Evolutionary conservation across 1,140 invertebrate genomes (phyloP).

Genomic region (Bemisia tabaci): DNA sequence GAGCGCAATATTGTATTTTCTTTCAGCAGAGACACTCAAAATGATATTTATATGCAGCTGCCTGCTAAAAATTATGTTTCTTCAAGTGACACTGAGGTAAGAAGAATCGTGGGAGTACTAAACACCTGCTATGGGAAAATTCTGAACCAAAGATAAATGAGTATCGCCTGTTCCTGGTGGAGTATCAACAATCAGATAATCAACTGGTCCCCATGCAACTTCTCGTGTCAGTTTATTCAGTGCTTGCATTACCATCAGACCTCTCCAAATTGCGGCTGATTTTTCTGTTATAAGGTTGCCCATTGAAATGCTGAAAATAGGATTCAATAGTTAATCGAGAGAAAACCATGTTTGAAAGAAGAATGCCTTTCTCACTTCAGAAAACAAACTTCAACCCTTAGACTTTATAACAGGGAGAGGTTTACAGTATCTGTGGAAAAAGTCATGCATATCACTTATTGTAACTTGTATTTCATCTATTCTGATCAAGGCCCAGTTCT

Average conservation of each 20-base stretch:
- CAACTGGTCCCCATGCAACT: conserved; percentile 65
- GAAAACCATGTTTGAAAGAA: conserved; percentile 2
- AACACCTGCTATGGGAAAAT: conserved; percentile 68
- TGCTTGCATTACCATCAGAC: conserved; percentile 89
- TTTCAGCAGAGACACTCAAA: no score
- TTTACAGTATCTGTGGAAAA: no score
- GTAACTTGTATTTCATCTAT: no score
- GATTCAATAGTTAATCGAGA: conserved; percentile 3
- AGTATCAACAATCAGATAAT: conserved; percentile 74
- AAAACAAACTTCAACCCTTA: not conserved
- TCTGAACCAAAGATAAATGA: conserved; percentile 74
- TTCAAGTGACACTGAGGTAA: no score
- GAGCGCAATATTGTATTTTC: no score
- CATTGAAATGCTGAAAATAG: conserved; percentile 72
- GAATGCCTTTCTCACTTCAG: no score
- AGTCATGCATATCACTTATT: no score
- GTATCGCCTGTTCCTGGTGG: conserved; percentile 87
- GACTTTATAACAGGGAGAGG: not conserved
- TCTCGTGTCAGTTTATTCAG: conserved; percentile 68
- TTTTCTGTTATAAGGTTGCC: conserved; percentile 68
- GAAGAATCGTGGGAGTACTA: no score
- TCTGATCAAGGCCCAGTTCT: no score
- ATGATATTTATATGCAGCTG: no score
- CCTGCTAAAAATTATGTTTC: no score
- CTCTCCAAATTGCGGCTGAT: conserved; percentile 73